phyloP scores from a whole-genome alignment of 1,140 invertebrate genomes.

The Pseudomyrmex gracilis region DNA sequence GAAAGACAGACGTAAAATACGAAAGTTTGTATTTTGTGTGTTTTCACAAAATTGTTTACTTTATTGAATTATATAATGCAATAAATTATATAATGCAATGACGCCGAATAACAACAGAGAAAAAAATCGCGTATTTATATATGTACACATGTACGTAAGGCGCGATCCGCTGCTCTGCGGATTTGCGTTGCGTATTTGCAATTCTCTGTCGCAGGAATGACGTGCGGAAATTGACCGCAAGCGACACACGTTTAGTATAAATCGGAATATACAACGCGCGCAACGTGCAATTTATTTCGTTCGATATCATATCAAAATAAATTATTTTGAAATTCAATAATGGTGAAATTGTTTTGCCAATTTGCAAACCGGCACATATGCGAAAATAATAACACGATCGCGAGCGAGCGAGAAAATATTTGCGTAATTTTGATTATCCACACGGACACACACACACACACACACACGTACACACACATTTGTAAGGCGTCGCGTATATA shows the following conservation, averaged over 20 bases:
- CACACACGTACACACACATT: not conserved
- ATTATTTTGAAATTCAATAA: not conserved
- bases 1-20: not conserved
- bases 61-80: too few species aligned
- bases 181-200: slow-evolving; percentile 61
- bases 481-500: too few species aligned
- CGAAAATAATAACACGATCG: not conserved
- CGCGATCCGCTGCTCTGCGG: slow-evolving; percentile 30
- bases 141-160: not conserved
- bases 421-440: slow-evolving; percentile 1
- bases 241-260: slow-evolving; percentile 53
- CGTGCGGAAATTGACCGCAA: slow-evolving; percentile 56
- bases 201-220: slow-evolving; percentile 12
- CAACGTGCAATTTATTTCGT: slow-evolving; percentile 11
- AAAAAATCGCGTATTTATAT: slow-evolving; percentile 51
- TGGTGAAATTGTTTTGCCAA: not conserved
- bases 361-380: not conserved
- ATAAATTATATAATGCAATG: too few species aligned
- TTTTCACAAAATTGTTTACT: too few species aligned
- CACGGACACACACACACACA: too few species aligned
- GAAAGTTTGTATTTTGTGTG: too few species aligned
- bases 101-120: not conserved
- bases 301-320: slow-evolving; percentile 6
- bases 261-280: slow-evolving; percentile 17
- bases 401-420: not conserved